phyloP scores from a whole-genome alignment of 2,888 invertebrate genomes.

The Pharmacophagus antenor region DNA sequence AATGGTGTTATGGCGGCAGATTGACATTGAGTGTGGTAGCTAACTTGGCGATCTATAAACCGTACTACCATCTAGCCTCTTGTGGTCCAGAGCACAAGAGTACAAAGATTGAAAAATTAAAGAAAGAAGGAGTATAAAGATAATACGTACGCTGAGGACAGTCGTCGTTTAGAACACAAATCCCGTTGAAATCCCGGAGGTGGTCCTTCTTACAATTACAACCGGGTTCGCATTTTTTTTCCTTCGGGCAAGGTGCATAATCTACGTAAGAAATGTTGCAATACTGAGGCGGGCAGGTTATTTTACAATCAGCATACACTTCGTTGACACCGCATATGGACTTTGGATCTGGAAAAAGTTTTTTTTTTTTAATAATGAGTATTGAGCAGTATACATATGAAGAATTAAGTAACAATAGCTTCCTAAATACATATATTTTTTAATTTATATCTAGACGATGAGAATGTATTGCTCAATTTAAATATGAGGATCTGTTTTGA shows the following conservation, averaged over 20 bases:
- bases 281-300: slow-evolving; percentile 46
- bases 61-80: too few species aligned
- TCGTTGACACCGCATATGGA: slow-evolving; percentile 44
- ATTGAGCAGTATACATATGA: not conserved
- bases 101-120: too few species aligned
- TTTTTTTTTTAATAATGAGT: not conserved
- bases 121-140: too few species aligned
- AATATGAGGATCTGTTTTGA: too few species aligned
- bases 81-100: too few species aligned
- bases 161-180: slow-evolving; percentile 43
- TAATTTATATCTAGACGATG: too few species aligned
- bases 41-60: too few species aligned
- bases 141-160: slow-evolving; percentile 41
- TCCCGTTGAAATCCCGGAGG: slow-evolving; percentile 42
- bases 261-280: slow-evolving; percentile 45
- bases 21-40: too few species aligned
- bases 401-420: too few species aligned
- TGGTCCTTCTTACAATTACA: slow-evolving; percentile 45
- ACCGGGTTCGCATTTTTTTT: slow-evolving; percentile 40
- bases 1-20: too few species aligned
- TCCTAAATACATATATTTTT: too few species aligned
- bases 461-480: not conserved
- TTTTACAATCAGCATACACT: slow-evolving; percentile 39
- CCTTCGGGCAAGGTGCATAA: slow-evolving; percentile 34
- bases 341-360: slow-evolving; percentile 1